Base-by-base conservation (phyloP, 2,888 invertebrate species). In the Cybosia mesomella region DNA sequence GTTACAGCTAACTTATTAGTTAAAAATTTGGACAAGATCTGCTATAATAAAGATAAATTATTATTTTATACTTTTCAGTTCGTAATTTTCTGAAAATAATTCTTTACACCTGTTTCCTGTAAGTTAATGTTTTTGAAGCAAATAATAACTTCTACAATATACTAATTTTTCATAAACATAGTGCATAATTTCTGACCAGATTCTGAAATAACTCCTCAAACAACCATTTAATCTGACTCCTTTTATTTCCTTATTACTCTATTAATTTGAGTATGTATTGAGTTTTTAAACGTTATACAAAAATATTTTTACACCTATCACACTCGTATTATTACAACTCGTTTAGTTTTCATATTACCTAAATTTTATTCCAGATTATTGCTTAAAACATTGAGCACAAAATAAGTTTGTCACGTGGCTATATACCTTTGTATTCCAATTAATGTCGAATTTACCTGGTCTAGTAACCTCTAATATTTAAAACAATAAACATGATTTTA, bases 201-300 rank as follows among this genome's bases (percentile, higher is more conserved):
- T n/a, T 49, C 49, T n/a, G 7, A 49, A n/a, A 49, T 5, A 28
- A 2, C 28, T 4, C 49, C 49, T 7, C 43, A 18, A n/a, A 49
- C 49, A 49, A 18, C 2, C n/a, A 49, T 49, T 13, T 39, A 39
- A 49, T 49, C 3, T n/a, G 49, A 49, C n/a, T 49, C n/a, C n/a
- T n/a, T 49, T 49, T 18, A 49, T 18, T 8, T 49, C 18, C 7
- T 18, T 43, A 49, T 49, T 49, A 49, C 43, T 43, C 43, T 43
- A 43, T 39, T 43, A 49, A 57, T 18, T 62, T 58, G 67, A 76
- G 73, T 69, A 66, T 72, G 73, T 69, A 66, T 72, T 58, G 34
- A 58, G 18, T 66, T 64, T 36, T 18, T 62, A 65, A 18, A 62
- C 58, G 64, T 60, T 59, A 67, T 75, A 79, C 63, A 75, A 76